Evolutionary conservation across 1,140 invertebrate genomes (phyloP).

Genomic region (Leptinotarsa undecemlineata): DNA sequence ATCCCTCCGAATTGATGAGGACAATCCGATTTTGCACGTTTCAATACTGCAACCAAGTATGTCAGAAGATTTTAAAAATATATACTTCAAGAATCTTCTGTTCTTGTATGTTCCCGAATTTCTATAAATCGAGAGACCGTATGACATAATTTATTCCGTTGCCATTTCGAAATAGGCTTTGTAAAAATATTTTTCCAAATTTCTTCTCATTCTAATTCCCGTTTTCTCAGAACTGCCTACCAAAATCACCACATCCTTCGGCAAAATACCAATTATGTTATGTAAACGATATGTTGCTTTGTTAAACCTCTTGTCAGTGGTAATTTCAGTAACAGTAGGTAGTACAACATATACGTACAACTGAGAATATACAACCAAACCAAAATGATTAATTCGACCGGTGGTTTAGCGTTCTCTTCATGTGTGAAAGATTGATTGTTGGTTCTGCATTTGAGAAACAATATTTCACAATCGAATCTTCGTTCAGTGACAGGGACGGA

Average conservation of each 20-base stretch:
- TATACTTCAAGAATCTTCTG: no score
- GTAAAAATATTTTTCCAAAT: no score
- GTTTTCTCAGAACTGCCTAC: neutral
- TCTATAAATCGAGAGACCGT: no score
- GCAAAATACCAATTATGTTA: constrained; percentile 6
- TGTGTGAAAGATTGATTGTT: constrained; percentile 40
- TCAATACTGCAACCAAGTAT: no score
- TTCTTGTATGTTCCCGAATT: no score
- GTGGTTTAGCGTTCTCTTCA: constrained; percentile 35
- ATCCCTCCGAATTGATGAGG: no score
- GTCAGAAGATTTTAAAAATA: no score
- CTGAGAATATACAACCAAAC: neutral
- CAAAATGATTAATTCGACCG: constrained; percentile 33
- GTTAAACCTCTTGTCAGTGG: neutral
- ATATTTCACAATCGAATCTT: constrained; percentile 14
- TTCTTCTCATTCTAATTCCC: no score
- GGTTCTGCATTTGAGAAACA: constrained; percentile 20
- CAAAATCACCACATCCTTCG: neutral
- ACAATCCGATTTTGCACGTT: no score
- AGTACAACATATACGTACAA: constrained; percentile 19
- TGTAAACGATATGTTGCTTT: neutral
- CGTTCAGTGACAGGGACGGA: neutral
- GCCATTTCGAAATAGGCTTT: no score
- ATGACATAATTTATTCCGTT: no score
- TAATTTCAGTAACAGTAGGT: constrained; percentile 31